phyloP scores from a whole-genome alignment of 2,113 vertebrate species.

The Craseonycteris thonglongyai region DNA sequence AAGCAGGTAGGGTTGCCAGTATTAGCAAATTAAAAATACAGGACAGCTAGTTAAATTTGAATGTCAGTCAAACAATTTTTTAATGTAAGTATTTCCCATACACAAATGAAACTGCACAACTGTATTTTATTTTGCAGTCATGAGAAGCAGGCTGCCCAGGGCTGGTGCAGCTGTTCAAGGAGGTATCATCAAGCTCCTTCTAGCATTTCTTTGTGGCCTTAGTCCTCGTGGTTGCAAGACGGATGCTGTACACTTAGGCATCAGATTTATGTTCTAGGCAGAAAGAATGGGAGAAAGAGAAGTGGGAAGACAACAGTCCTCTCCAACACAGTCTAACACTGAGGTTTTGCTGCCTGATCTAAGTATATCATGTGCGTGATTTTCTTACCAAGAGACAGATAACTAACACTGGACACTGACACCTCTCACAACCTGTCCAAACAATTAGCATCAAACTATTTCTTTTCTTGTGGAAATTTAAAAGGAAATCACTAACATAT shows the following conservation, averaged over 20 bases:
- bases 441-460: constrained; percentile 6
- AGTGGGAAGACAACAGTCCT: background rate
- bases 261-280: background rate
- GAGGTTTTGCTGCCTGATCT: background rate
- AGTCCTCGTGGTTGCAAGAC: background rate
- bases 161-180: background rate
- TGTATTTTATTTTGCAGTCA: background rate
- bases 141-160: background rate
- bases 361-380: background rate
- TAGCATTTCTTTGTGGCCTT: background rate
- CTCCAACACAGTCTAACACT: background rate
- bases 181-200: background rate
- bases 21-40: background rate
- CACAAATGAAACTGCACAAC: background rate
- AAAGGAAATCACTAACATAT: constrained; percentile 26
- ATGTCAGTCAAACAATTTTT: background rate
- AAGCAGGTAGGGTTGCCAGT: background rate
- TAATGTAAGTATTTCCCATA: background rate
- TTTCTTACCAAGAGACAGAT: background rate
- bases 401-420: background rate
- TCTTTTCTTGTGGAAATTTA: constrained; percentile 16
- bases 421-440: background rate
- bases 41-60: background rate
- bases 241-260: background rate
- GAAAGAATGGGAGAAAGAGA: background rate